Evolutionary conservation across 2,797 vertebrate genomes (phyloP), one percentile per base, ranked within the genome.

Genomic region (Jordanella pulchra): DNA sequence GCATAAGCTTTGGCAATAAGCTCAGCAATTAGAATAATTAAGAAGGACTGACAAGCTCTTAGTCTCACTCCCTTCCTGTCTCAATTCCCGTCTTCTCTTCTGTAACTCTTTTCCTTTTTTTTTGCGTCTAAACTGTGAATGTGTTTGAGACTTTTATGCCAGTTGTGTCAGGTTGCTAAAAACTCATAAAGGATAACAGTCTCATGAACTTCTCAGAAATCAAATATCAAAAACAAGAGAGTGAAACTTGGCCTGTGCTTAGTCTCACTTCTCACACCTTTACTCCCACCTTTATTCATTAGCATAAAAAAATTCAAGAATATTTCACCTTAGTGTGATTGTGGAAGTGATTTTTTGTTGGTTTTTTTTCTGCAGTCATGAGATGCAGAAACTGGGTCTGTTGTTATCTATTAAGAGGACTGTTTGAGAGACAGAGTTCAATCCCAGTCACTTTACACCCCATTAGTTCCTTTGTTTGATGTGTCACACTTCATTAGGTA

Each of bases 1-100:
- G 94, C 94, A 93, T 91, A 94, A 94, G 93, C 95, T 94, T 94
- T 95, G 95, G 95, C 94, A 94, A 86, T 89, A 84, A 90, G 89
- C 89, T 86, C 93, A 93, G 95, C 96, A 96, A 97, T 97, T 96
- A 96, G 95, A 96, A 96, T 96, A 96, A 96, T 96, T 95, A 95
- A 94, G 94, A 93, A 93, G 91, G 93, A 83, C 87, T 92, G 95
- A 93, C 89, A 87, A 89, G 87, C 87, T 92, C 86, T 92, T 86
- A 90, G 78, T 83, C 67, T 91, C 89, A 81, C 76, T 79, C 81
- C 77, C 71, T 71, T 71, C 48, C 69, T 73, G 51, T 77, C 71
- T 65, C 10, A 39, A 39, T 42, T 25, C 9, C 39, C 17, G 39
- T 74, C 76, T 74, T 77, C 67, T 44, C 51, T 47, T 72, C 67